These are phyloP conservation scores for Drosophila nigricruria DNA, from an alignment of 2,888 invertebrate genomes.

Conservation along the genomic window DNA sequence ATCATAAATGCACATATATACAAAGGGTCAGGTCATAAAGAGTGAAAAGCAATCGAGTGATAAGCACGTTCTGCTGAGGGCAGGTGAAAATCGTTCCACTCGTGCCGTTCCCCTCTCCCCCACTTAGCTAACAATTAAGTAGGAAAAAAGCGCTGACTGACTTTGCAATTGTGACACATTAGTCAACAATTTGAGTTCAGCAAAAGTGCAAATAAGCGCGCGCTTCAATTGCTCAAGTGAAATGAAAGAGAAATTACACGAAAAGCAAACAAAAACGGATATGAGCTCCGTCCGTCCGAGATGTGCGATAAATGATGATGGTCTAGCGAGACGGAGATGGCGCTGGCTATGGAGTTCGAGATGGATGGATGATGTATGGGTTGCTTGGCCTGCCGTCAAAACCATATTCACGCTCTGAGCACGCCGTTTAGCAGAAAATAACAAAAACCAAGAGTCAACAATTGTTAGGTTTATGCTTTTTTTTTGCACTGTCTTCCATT, in stretches of 20 bases:
- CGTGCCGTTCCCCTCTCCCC: neutral
- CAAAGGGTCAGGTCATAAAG: conserved; percentile 17
- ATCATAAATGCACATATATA: neutral
- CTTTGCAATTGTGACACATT: conserved; percentile 83
- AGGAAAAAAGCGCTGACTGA: conserved; percentile 60
- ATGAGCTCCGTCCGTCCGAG: conserved; percentile 39
- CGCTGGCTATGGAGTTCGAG: conserved; percentile 1
- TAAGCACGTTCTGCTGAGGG: conserved; percentile 62
- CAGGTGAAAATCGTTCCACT: conserved; percentile 54
- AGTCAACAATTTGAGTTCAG: conserved; percentile 83
- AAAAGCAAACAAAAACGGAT: conserved; percentile 74
- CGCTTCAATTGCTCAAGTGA: conserved; percentile 82
- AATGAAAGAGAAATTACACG: conserved; percentile 84
- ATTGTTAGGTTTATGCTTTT: conserved; percentile 24
- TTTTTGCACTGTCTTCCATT: conserved; percentile 43
- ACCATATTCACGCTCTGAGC: conserved; percentile 42
- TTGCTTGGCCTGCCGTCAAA: conserved; percentile 21
- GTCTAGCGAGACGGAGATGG: conserved; percentile 5
- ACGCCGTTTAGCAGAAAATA: conserved; percentile 31
- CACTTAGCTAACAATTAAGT: conserved; percentile 15
- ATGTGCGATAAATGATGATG: conserved; percentile 47
- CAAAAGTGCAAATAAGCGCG: conserved; percentile 83
- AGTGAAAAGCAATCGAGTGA: conserved; percentile 47
- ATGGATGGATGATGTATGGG: conserved; percentile 24
- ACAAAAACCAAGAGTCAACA: conserved; percentile 31